Base-by-base conservation (phyloP, 2,797 vertebrate genomes). In the Spatula clypeata region DNA sequence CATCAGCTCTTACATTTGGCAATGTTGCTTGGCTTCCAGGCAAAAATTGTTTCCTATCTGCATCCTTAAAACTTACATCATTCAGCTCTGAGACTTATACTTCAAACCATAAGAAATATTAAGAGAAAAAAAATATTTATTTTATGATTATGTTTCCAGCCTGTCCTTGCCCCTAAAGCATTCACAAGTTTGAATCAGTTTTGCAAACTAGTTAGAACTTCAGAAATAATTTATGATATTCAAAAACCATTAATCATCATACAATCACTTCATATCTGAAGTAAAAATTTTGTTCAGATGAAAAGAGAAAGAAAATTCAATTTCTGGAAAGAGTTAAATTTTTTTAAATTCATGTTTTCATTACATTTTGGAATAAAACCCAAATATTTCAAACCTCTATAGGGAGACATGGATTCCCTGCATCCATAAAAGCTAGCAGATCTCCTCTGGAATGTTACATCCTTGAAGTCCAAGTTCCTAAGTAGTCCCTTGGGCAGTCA, bases 281-380 rank as follows among this genome's bases (percentile, higher is more conserved):
- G 42, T 32, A 44, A 55, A 79, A 27, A 40, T 1, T 3, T 77
- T 10, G 2, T 67, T 69, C n/a, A 87, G 5, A 5, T 49, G 9
- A 26, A 49, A 1, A 62, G 34, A 85, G 32, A 72, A 55, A 42
- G 18, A 84, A 60, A 71, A 74, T 19, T n/a, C 4, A 5, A 7
- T 51, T 85, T 57, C n/a, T 66, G 16, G 69, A 5, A 47, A 5
- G 4, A 20, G n/a, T 64, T 60, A 21, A 10, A 18, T 42, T 10
- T 23, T 15, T 47, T 34, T 15, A 21, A 23, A 13, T 31, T 26
- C 17, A 29, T 53, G 31, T n/a, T 13, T 13, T 13, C 0, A 1
- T 1, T 6, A 13, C 3, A 67, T 3, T 5, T 29, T 82, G 10
- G 18, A 79, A 82, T 55, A 58, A 79, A 75, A 1, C 1, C 14